A percentile compares a stretch with the other conserved stretches of the same genome.
These are phyloP conservation scores for Campoplex capitator DNA, from an alignment of 2,888 invertebrate genomes.

Conservation along the genomic window DNA sequence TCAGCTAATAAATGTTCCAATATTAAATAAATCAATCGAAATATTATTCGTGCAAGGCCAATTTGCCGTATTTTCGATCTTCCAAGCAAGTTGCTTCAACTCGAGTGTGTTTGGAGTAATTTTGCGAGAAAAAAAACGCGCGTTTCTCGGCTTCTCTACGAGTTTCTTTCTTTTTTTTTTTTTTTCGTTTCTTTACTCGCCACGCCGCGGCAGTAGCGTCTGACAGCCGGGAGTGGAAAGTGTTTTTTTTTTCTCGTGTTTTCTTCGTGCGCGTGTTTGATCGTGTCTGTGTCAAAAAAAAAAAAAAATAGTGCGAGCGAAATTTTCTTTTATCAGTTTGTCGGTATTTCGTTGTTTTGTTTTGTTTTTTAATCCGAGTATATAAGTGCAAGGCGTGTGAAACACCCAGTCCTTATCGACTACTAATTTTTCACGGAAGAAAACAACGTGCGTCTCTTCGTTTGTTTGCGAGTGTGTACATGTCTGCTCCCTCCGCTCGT, in stretches of 20 bases:
- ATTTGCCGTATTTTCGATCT: conserved; percentile 4
- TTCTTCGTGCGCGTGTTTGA: conserved; percentile 26
- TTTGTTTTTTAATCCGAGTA: too few relatives aligned
- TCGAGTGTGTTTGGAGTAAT: conserved; percentile 2
- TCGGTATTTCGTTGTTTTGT: conserved; percentile 6
- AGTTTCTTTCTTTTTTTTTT: conserved; percentile 5
- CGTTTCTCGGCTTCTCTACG: conserved; percentile 23
- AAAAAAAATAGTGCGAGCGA: conserved; percentile 20
- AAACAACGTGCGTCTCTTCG: conserved; percentile 9
- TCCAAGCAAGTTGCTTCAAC: background rate
- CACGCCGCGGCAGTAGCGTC: conserved; percentile 29
- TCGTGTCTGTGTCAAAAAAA: conserved; percentile 21
- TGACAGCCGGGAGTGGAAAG: conserved; percentile 30
- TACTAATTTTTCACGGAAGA: background rate
- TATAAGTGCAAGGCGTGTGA: background rate
- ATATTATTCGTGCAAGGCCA: background rate
- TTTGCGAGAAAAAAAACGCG: conserved; percentile 31
- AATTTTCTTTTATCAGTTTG: conserved; percentile 12
- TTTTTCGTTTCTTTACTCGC: conserved; percentile 8
- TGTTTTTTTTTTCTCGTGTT: conserved; percentile 24
- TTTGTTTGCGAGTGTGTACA: conserved; percentile 23
- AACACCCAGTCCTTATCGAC: background rate
- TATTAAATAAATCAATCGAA: background rate
- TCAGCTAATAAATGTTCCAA: background rate
- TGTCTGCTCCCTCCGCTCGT: conserved; percentile 4